phyloP scores from a whole-genome alignment of 2,888 invertebrate species.

The Drosophila borealis region DNA sequence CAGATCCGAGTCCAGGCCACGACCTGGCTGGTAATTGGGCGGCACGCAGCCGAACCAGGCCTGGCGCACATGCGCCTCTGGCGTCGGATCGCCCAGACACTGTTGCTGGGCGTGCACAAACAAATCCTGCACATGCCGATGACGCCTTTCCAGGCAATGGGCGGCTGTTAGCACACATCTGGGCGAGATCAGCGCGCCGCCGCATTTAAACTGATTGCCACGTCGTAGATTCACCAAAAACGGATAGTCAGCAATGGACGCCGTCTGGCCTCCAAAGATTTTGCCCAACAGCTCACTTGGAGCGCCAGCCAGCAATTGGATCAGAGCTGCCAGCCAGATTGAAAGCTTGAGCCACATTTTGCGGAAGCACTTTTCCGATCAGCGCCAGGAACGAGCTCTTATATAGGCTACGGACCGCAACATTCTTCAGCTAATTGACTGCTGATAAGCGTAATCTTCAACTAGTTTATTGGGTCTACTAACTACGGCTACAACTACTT shows the following conservation, averaged over 20 bases:
- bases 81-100: conserved; percentile 35
- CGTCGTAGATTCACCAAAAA: conserved; percentile 60
- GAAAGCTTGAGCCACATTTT: conserved; percentile 27
- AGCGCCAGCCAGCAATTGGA: conserved; percentile 7
- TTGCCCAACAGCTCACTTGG: conserved; percentile 10
- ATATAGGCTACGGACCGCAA: conserved; percentile 18
- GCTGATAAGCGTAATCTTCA: conserved; percentile 44
- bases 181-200: conserved; percentile 56
- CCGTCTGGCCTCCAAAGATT: conserved; percentile 47
- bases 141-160: conserved; percentile 55
- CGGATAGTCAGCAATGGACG: conserved; percentile 34
- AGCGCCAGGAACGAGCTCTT: neutral
- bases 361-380: neutral
- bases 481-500: conserved; percentile 12
- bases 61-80: conserved; percentile 32
- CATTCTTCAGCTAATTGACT: conserved; percentile 63
- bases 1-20: conserved; percentile 41
- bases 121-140: conserved; percentile 30
- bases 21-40: neutral
- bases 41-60: conserved; percentile 27
- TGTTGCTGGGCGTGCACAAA: conserved; percentile 52
- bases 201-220: conserved; percentile 36
- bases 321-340: conserved; percentile 18
- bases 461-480: conserved; percentile 46
- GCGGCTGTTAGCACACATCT: conserved; percentile 69